Evolutionary conservation across 2,888 invertebrate genomes (phyloP).

Genomic region (Beris chalybata): DNA sequence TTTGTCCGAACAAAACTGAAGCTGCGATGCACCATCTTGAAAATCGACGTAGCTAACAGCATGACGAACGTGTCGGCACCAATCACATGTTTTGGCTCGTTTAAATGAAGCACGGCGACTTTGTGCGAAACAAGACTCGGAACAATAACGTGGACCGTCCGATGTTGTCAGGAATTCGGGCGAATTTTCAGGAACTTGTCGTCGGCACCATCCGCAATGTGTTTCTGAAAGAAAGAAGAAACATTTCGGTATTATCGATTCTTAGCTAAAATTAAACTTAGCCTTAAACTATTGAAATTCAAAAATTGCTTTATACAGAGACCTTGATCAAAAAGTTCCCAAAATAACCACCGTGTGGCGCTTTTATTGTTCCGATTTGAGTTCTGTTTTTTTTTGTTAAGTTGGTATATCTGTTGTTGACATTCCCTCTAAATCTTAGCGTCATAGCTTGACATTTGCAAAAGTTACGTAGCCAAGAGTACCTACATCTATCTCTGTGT

Average conservation of each 20-base stretch:
- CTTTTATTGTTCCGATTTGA: too few species aligned
- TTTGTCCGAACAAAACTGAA: conserved; percentile 91
- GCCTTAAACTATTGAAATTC: too few species aligned
- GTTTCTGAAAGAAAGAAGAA: conserved; percentile 56
- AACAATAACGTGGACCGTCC: conserved; percentile 65
- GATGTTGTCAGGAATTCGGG: conserved; percentile 58
- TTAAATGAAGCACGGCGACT: conserved; percentile 88
- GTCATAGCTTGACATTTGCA: too few species aligned
- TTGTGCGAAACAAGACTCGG: conserved; percentile 88
- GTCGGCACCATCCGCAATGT: conserved; percentile 77
- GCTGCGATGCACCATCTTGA: conserved; percentile 85
- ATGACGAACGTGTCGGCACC: conserved; percentile 88
- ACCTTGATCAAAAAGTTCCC: too few species aligned
- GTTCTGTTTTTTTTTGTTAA: too few species aligned
- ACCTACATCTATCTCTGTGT: too few species aligned
- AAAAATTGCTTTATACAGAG: too few species aligned
- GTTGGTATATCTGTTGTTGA: too few species aligned
- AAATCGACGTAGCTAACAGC: conserved; percentile 91
- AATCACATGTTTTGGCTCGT: conserved; percentile 88
- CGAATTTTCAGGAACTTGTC: conserved; percentile 63
- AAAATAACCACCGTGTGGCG: too few species aligned
- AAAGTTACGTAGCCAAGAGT: too few species aligned
- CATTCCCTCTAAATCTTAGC: too few species aligned
- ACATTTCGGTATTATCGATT: not conserved
- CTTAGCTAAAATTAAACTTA: too few species aligned